These are phyloP conservation scores for Pegoplata infirma DNA, from an alignment of 2,888 invertebrate genomes.

Conservation along the genomic window DNA sequence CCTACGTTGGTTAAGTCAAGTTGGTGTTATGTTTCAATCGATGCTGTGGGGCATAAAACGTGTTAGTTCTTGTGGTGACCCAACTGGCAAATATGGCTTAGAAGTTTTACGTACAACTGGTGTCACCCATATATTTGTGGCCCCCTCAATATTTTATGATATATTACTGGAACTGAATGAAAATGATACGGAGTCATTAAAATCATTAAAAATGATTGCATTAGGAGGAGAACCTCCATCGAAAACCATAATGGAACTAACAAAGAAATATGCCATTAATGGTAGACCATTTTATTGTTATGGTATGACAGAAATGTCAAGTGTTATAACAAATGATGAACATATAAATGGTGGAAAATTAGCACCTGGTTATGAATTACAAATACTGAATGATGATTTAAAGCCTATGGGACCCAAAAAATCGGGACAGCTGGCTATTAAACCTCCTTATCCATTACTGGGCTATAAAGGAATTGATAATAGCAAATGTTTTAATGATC, in stretches of 20 bases:
- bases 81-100: slow-evolving; percentile 33
- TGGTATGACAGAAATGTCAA: slow-evolving; percentile 64
- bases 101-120: slow-evolving; percentile 46
- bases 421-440: slow-evolving; percentile 61
- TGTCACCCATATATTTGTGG: slow-evolving; percentile 60
- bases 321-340: slow-evolving; percentile 57
- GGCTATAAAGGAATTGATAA: slow-evolving; percentile 44
- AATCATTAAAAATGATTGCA: slow-evolving; percentile 42
- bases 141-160: slow-evolving; percentile 52
- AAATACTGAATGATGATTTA: slow-evolving; percentile 59
- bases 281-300: slow-evolving; percentile 56
- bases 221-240: slow-evolving; percentile 61
- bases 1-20: slow-evolving; percentile 65
- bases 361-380: slow-evolving; percentile 53
- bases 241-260: slow-evolving; percentile 16
- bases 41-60: slow-evolving; percentile 59
- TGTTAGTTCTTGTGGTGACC: slow-evolving; percentile 45
- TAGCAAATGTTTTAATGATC: slow-evolving; percentile 25
- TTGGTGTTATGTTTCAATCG: slow-evolving; percentile 50
- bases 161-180: slow-evolving; percentile 46
- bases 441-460: slow-evolving; percentile 54
- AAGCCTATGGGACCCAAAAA: slow-evolving; percentile 59
- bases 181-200: slow-evolving; percentile 45
- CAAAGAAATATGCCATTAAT: slow-evolving; percentile 49
- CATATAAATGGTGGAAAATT: slow-evolving; percentile 57